Evolutionary conservation across 1,140 invertebrate genomes (phyloP).

Genomic region (Ditylenchus dipsaci): DNA sequence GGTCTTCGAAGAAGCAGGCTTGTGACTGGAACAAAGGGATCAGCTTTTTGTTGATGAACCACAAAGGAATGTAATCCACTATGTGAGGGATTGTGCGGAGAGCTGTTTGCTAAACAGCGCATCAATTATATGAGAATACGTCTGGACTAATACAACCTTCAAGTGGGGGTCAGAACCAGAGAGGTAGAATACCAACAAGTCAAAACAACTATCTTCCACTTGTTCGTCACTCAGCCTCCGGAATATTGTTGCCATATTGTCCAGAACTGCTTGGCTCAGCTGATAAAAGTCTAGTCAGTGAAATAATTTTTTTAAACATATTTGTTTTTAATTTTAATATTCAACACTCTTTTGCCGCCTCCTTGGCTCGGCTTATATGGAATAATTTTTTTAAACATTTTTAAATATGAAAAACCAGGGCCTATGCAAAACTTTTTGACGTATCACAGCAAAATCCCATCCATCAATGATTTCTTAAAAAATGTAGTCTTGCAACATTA

Average conservation of each 20-base stretch:
- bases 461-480: too few relatives aligned
- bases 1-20: constrained; percentile 47
- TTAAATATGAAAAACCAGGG: too few relatives aligned
- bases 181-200: constrained; percentile 30
- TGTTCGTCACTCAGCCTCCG: constrained; percentile 41
- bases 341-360: too few relatives aligned
- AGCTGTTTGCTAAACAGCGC: constrained; percentile 41
- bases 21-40: constrained; percentile 44
- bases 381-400: background rate
- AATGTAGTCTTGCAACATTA: too few relatives aligned
- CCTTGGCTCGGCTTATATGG: too few relatives aligned
- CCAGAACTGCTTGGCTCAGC: constrained; percentile 34
- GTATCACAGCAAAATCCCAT: too few relatives aligned
- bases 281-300: constrained; percentile 10
- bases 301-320: too few relatives aligned
- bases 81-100: constrained; percentile 42
- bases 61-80: constrained; percentile 49
- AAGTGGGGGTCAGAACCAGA: constrained; percentile 36
- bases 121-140: background rate
- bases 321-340: background rate
- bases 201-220: constrained; percentile 43
- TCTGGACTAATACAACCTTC: constrained; percentile 21
- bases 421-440: too few relatives aligned
- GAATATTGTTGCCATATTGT: constrained; percentile 39
- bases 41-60: constrained; percentile 46